phyloP scores from a whole-genome alignment of 2,888 invertebrate genomes.

The Drosophila testacea region DNA sequence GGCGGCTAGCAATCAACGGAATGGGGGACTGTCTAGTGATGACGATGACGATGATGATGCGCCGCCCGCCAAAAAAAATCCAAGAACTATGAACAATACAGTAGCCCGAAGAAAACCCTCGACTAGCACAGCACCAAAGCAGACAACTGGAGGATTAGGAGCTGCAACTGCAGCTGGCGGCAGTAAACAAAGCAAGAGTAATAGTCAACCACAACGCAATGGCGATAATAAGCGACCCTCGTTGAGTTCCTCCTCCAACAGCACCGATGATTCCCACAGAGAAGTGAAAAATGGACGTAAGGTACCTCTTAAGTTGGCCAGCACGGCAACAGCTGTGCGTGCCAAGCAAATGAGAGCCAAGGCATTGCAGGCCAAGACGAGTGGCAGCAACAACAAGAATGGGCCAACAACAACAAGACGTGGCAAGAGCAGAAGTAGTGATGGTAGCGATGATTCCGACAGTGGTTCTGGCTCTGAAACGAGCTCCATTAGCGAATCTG shows the following conservation, averaged over 20 bases:
- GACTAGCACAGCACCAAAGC: constrained; percentile 27
- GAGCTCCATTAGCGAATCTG: constrained; percentile 73
- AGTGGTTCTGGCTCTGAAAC: constrained; percentile 65
- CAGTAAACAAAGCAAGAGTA: constrained; percentile 30
- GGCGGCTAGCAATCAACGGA: constrained; percentile 60
- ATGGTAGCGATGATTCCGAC: constrained; percentile 79
- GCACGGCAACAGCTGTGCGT: constrained; percentile 68
- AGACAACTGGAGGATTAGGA: not conserved
- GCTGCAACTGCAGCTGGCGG: not conserved
- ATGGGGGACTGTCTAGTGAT: constrained; percentile 86
- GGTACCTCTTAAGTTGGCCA: constrained; percentile 73
- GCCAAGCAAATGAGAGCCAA: constrained; percentile 71
- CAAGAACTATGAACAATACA: constrained; percentile 45
- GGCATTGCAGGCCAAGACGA: constrained; percentile 60
- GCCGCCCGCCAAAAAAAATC: constrained; percentile 66
- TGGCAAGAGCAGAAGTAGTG: constrained; percentile 75
- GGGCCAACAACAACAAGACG: constrained; percentile 33
- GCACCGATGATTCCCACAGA: constrained; percentile 69
- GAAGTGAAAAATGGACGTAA: constrained; percentile 71
- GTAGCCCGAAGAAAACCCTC: constrained; percentile 53
- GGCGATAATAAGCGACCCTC: constrained; percentile 70
- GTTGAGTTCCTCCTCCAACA: constrained; percentile 69
- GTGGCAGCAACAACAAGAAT: constrained; percentile 29
- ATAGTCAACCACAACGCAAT: constrained; percentile 51
- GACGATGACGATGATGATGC: constrained; percentile 81